Conservation (phyloP, 1,140 invertebrate genomes). For the Orchestia grillus region DNA sequence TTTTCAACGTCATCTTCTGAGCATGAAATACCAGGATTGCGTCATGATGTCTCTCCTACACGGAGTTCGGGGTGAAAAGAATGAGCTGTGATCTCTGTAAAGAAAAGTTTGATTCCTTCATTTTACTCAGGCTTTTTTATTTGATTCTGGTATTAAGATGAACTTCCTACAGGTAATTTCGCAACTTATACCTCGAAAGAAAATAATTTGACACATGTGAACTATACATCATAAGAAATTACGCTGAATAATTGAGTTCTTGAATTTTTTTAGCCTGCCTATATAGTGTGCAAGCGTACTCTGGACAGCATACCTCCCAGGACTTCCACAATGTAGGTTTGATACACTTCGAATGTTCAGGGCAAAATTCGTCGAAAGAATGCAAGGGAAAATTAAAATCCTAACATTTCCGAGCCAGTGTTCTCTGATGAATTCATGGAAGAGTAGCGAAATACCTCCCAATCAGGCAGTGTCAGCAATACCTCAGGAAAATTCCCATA, state of each 20-base stretch:
- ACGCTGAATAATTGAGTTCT: neutral
- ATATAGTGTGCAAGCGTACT: neutral
- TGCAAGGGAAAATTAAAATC: too few relatives aligned
- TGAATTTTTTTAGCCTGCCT: neutral
- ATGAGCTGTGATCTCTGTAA: neutral
- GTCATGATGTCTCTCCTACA: neutral
- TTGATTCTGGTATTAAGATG: neutral
- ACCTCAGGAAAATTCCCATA: too few relatives aligned
- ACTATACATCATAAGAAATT: neutral
- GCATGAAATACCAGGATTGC: neutral
- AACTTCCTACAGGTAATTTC: neutral
- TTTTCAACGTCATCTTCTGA: neutral
- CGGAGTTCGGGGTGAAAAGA: neutral
- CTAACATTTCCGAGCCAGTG: too few relatives aligned
- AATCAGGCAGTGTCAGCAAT: too few relatives aligned
- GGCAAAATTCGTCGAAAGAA: too few relatives aligned
- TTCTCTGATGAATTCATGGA: too few relatives aligned
- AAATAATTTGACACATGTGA: neutral
- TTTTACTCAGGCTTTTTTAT: neutral
- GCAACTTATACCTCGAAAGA: neutral
- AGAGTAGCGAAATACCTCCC: too few relatives aligned
- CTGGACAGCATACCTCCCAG: neutral
- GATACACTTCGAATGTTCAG: too few relatives aligned
- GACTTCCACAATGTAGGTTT: too few relatives aligned
- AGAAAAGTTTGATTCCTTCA: neutral